Evolutionary conservation across 2,797 vertebrate genomes (phyloP).

Genomic region (Pangasius mekongensis): DNA sequence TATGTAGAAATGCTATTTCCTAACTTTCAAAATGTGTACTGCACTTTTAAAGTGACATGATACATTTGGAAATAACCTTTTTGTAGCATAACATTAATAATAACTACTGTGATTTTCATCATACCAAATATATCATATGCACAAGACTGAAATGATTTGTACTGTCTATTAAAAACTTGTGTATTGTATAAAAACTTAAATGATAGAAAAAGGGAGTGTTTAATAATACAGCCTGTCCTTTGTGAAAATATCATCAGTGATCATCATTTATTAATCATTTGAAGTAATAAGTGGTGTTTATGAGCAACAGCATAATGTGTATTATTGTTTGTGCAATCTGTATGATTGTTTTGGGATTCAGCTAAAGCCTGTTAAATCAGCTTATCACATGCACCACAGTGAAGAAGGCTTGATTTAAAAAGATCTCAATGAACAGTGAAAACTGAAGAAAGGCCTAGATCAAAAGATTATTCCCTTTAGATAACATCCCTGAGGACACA

Average conservation of each 20-base stretch:
- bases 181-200: background rate
- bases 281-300: slow-evolving; percentile 57
- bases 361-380: slow-evolving; percentile 80
- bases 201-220: background rate
- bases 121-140: background rate
- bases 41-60: background rate
- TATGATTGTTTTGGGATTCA: slow-evolving; percentile 75
- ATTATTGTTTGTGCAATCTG: slow-evolving; percentile 78
- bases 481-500: slow-evolving; percentile 38
- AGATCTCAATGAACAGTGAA: slow-evolving; percentile 63
- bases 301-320: slow-evolving; percentile 72
- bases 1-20: background rate
- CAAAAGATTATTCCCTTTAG: slow-evolving; percentile 48
- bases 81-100: too few species aligned
- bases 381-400: slow-evolving; percentile 80
- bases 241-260: background rate
- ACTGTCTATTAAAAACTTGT: background rate
- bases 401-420: slow-evolving; percentile 78
- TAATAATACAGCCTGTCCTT: background rate
- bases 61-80: background rate
- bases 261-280: background rate
- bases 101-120: background rate
- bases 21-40: background rate
- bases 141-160: background rate
- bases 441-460: slow-evolving; percentile 52